phyloP scores from a whole-genome alignment of 2,113 vertebrate species.

The Stercorarius parasiticus region DNA sequence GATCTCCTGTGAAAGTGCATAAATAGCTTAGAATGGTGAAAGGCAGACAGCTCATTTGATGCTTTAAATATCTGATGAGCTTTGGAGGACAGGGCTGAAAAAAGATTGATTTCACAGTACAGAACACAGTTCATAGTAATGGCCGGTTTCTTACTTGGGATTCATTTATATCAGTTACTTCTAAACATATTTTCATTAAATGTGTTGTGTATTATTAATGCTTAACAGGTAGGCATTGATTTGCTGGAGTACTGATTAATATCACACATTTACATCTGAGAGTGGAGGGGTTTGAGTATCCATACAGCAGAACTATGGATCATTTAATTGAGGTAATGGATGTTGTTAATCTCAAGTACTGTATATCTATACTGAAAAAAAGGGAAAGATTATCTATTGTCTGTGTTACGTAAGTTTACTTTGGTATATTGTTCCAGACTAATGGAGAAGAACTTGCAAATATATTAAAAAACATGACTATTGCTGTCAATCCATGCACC shows the following conservation, averaged over 20 bases:
- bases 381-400: background rate
- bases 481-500: background rate
- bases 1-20: slow-evolving; percentile 37
- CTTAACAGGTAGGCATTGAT: background rate
- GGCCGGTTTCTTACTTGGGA: slow-evolving; percentile 18
- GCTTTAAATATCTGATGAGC: slow-evolving; percentile 44
- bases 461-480: background rate
- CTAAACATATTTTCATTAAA: slow-evolving; percentile 47
- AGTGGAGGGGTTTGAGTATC: background rate
- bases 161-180: slow-evolving; percentile 38
- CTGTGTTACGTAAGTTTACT: background rate
- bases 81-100: slow-evolving; percentile 23
- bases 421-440: background rate
- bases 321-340: background rate
- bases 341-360: background rate
- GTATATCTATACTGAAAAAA: background rate
- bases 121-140: slow-evolving; percentile 3
- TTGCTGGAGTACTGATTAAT: background rate
- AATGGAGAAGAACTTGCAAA: background rate
- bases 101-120: slow-evolving; percentile 28
- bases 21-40: slow-evolving; percentile 44
- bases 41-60: slow-evolving; percentile 29
- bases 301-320: background rate
- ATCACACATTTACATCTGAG: background rate
- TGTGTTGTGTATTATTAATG: background rate